These are phyloP conservation scores for Budorcas taxicolor DNA, from an alignment of 2,113 vertebrate species.

Conservation along the genomic window DNA sequence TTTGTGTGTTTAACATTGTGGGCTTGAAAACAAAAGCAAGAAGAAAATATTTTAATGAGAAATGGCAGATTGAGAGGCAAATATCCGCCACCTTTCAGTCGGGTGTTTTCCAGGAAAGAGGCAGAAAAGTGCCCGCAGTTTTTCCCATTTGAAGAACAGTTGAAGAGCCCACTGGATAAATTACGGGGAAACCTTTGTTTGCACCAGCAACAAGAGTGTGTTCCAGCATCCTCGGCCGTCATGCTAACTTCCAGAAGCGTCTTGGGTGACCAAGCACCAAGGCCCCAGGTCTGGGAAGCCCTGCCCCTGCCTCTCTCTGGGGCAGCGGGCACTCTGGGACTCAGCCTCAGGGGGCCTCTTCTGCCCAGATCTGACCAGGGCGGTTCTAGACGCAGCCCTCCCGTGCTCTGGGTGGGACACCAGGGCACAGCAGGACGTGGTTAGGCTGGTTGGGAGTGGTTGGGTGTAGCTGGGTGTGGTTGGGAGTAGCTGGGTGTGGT, in stretches of 20 bases:
- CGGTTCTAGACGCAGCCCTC: fast-evolving
- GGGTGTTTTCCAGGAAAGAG: neutral
- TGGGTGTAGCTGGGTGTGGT: neutral
- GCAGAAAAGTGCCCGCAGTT: fast-evolving
- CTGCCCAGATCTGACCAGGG: neutral
- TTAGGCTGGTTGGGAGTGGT: neutral
- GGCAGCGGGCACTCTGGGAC: neutral
- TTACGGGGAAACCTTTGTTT: neutral
- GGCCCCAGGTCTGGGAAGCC: no score
- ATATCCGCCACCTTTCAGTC: fast-evolving
- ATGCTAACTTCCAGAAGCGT: neutral
- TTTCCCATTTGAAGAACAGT: fast-evolving
- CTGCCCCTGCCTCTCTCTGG: fast-evolving
- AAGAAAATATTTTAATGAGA: neutral
- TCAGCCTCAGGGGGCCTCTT: neutral
- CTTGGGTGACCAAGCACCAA: fast-evolving
- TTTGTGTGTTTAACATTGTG: neutral
- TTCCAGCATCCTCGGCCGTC: conserved; percentile 35
- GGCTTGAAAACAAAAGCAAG: neutral
- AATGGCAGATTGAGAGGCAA: fast-evolving
- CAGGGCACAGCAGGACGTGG: neutral
- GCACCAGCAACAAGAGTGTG: conserved; percentile 13
- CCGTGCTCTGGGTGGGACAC: neutral
- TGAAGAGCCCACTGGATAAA: conserved; percentile 39
- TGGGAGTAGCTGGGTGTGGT: neutral